These are phyloP conservation scores for Trematocara variabile DNA, from an alignment of 2,113 vertebrate species.

Conservation along the genomic window DNA sequence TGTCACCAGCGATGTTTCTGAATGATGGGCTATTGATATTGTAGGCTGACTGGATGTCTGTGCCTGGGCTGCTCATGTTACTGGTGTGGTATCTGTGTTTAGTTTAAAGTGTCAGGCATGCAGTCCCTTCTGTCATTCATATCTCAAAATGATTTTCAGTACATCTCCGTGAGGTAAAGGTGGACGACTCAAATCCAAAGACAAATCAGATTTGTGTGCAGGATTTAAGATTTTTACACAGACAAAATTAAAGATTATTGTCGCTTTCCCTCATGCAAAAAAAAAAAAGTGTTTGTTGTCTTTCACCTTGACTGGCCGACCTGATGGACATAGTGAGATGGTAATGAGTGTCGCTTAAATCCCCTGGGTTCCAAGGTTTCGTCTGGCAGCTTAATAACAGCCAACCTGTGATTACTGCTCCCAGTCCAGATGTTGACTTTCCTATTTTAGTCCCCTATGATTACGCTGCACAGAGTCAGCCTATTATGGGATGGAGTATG, in stretches of 20 bases:
- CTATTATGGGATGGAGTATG: conserved; percentile 24
- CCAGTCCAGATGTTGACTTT: conserved; percentile 70
- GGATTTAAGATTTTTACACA: neutral
- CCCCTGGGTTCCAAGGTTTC: conserved; percentile 37
- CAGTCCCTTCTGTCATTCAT: neutral
- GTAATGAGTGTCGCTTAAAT: conserved; percentile 50
- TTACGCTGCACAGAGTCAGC: conserved; percentile 39
- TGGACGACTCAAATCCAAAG: neutral
- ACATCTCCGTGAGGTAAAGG: neutral
- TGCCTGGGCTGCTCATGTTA: neutral
- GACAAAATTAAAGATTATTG: conserved; percentile 17
- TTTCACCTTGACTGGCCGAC: conserved; percentile 38
- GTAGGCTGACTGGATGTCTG: neutral
- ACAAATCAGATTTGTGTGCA: neutral
- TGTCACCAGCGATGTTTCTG: neutral
- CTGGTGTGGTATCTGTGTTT: neutral
- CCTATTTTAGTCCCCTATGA: conserved; percentile 63
- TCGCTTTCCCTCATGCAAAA: neutral
- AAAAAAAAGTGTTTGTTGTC: neutral
- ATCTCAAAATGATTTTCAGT: neutral
- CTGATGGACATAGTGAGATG: conserved; percentile 4
- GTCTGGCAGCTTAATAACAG: conserved; percentile 60
- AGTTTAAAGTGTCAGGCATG: neutral
- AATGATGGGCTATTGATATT: neutral
- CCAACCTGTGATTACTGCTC: conserved; percentile 68